These are phyloP conservation scores for Herpetotheres cachinnans DNA, from an alignment of 2,113 vertebrate genomes.

Conservation along the genomic window DNA sequence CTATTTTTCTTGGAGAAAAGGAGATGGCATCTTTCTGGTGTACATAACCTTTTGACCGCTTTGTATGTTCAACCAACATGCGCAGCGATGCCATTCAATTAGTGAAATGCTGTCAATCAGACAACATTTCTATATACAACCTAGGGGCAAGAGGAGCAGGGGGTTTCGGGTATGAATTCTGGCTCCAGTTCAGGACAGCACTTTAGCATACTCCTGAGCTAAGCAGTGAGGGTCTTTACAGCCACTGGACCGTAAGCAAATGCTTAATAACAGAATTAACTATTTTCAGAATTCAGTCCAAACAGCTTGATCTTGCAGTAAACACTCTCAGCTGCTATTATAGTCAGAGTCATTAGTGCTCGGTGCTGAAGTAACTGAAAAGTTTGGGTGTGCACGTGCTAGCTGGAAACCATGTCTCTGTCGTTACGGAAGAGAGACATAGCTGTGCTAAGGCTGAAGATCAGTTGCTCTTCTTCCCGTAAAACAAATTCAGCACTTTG, in stretches of 20 bases:
- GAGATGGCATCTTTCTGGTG: background rate
- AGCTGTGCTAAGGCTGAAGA: background rate
- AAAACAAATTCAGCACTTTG: background rate
- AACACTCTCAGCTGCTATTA: background rate
- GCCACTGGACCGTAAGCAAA: background rate
- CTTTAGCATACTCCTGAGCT: conserved; percentile 9
- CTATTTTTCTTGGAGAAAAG: background rate
- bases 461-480: background rate
- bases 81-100: conserved; percentile 13
- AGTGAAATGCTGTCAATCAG: background rate
- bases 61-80: background rate
- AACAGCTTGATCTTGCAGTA: background rate
- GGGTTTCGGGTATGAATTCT: background rate
- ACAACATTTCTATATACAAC: background rate
- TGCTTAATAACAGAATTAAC: conserved; percentile 21
- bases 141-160: background rate
- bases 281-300: background rate
- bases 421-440: background rate
- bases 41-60: background rate
- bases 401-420: background rate
- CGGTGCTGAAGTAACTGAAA: background rate
- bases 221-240: conserved; percentile 13
- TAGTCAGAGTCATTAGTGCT: background rate
- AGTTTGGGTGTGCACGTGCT: background rate
- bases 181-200: conserved; percentile 19